Percentiles rank a stretch among this genome's conserved stretches.
phyloP scores from a whole-genome alignment of 1,140 invertebrate species.

The Heliconius congener region DNA sequence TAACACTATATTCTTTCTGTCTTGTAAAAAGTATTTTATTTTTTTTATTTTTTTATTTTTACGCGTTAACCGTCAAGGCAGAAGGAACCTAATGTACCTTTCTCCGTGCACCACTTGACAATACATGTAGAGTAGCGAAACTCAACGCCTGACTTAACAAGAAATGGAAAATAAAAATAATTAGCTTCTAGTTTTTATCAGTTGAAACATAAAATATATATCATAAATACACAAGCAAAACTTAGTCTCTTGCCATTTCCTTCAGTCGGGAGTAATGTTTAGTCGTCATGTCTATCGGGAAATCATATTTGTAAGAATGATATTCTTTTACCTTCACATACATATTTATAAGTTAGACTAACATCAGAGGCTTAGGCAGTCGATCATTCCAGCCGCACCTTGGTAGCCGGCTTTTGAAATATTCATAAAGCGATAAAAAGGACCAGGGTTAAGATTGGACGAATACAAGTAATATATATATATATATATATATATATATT shows the following conservation, averaged over 20 bases:
- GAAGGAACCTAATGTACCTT: no score
- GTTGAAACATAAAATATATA: neutral
- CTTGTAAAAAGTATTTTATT: no score
- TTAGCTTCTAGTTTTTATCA: neutral
- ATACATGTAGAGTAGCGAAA: no score
- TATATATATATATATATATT: no score
- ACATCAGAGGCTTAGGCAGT: conserved; percentile 39
- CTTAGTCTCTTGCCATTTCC: neutral
- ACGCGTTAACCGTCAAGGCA: no score
- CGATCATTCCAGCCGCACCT: conserved; percentile 43
- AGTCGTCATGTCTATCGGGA: conserved; percentile 24
- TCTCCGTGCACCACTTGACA: no score
- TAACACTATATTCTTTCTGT: no score
- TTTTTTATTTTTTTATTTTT: no score
- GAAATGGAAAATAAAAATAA: neutral
- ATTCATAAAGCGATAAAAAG: conserved; percentile 48
- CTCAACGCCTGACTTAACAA: no score
- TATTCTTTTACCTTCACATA: conserved; percentile 22
- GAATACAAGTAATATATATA: conserved; percentile 24
- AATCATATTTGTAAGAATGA: conserved; percentile 25
- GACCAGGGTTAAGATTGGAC: conserved; percentile 42
- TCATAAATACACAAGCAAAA: neutral
- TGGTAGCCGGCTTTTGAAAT: conserved; percentile 42
- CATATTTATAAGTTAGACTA: conserved; percentile 44
- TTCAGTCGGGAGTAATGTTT: neutral